phyloP scores from a whole-genome alignment of 2,888 invertebrate genomes.

The Carcina quercana region DNA sequence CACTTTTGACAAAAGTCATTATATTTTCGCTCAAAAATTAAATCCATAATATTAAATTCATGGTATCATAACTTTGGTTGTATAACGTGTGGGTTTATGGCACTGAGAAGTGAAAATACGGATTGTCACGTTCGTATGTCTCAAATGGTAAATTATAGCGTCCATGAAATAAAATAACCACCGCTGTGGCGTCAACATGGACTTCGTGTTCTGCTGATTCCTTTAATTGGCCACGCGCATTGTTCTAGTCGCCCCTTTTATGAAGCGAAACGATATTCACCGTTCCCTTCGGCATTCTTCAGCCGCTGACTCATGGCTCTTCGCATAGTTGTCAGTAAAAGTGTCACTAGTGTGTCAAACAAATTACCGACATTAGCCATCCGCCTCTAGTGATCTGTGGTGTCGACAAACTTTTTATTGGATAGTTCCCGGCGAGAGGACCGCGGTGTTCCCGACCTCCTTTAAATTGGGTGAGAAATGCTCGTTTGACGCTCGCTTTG shows the following conservation, averaged over 20 bases:
- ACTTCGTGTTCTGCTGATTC: slow-evolving; percentile 47
- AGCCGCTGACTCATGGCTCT: slow-evolving; percentile 28
- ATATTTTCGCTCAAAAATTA: slow-evolving; percentile 26
- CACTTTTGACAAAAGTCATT: slow-evolving; percentile 50
- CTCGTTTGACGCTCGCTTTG: slow-evolving; percentile 43
- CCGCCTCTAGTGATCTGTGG: slow-evolving; percentile 25
- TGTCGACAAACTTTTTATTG: slow-evolving; percentile 43
- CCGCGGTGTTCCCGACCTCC: slow-evolving; percentile 28
- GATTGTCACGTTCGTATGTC: slow-evolving; percentile 32
- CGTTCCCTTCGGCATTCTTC: slow-evolving; percentile 31
- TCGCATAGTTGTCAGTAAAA: slow-evolving; percentile 27
- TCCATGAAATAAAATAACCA: slow-evolving; percentile 46
- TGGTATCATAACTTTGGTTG: slow-evolving; percentile 4
- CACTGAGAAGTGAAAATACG: slow-evolving; percentile 28
- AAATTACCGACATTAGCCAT: slow-evolving; percentile 37
- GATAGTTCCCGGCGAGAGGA: slow-evolving; percentile 27
- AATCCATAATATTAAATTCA: slow-evolving; percentile 22
- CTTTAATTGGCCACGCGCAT: slow-evolving; percentile 55
- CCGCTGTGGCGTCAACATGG: slow-evolving; percentile 36
- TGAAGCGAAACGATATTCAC: slow-evolving; percentile 32
- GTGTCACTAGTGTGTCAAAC: slow-evolving; percentile 32
- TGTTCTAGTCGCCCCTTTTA: slow-evolving; percentile 41
- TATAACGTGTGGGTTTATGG: slow-evolving; percentile 32
- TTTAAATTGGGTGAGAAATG: slow-evolving; percentile 54
- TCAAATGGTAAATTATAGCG: slow-evolving; percentile 53